phyloP scores from a whole-genome alignment of 2,797 vertebrate species.

The Catharus ustulatus region DNA sequence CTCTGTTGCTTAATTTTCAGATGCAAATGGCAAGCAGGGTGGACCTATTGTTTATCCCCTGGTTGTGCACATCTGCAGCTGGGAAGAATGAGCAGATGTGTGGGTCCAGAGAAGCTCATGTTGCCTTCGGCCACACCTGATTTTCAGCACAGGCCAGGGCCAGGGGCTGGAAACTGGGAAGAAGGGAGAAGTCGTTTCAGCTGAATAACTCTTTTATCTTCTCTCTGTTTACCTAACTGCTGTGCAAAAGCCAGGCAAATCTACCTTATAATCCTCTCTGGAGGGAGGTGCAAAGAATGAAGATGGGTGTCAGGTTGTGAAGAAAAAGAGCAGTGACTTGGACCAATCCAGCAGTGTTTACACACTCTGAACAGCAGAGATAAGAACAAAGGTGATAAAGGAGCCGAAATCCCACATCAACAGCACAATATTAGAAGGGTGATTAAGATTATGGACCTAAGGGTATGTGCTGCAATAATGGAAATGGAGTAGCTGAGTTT shows the following conservation, averaged over 20 bases:
- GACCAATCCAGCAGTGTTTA: conserved; percentile 9
- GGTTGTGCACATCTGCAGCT: background rate
- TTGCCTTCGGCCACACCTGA: background rate
- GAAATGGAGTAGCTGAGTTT: background rate
- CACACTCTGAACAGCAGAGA: background rate
- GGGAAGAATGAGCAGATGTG: background rate
- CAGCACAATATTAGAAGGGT: conserved; percentile 13
- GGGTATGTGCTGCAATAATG: background rate
- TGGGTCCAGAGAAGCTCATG: background rate
- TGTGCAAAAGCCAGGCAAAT: background rate
- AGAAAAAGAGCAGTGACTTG: background rate
- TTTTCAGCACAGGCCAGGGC: background rate
- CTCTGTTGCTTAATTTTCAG: background rate
- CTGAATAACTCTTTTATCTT: background rate
- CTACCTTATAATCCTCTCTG: background rate
- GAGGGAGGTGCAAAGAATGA: background rate
- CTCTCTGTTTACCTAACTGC: background rate
- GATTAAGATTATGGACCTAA: background rate
- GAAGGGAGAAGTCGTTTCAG: background rate
- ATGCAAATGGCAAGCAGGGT: background rate
- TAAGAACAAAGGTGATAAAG: background rate
- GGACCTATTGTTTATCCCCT: background rate
- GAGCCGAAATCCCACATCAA: conserved; percentile 18
- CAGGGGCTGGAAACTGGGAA: background rate
- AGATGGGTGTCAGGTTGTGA: background rate